A percentile compares a stretch with the other conserved stretches of the same genome.
phyloP scores from a whole-genome alignment of 2,888 invertebrate genomes.

The Electrophaes corylata region DNA sequence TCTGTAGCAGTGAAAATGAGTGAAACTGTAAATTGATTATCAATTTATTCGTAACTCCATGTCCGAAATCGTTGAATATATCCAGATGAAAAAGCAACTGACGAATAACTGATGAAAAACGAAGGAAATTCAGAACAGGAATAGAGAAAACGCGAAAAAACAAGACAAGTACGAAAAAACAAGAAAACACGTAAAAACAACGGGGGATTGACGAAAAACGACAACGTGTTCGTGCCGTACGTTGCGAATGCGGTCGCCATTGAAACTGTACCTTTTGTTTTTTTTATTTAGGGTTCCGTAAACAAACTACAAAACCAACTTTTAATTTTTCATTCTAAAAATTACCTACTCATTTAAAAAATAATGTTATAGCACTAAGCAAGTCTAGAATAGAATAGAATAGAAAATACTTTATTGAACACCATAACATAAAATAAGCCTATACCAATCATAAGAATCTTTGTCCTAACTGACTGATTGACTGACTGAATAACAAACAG shows the following conservation, averaged over 20 bases:
- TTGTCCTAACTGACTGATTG: no score
- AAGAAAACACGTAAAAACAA: conserved; percentile 41
- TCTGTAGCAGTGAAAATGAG: no score
- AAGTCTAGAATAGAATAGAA: no score
- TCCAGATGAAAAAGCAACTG: conserved; percentile 18
- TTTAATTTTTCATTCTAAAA: no score
- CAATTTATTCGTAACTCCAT: not conserved
- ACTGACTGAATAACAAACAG: no score
- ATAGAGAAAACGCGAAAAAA: conserved; percentile 29
- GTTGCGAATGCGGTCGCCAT: conserved; percentile 37
- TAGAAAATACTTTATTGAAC: no score
- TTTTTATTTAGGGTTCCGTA: conserved; percentile 33
- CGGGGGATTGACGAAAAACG: conserved; percentile 50
- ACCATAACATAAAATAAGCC: no score
- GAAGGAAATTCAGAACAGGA: conserved; percentile 26
- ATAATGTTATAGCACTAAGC: no score
- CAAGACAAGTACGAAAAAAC: conserved; percentile 7
- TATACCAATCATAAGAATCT: no score
- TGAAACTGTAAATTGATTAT: not conserved
- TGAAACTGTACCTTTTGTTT: conserved; percentile 31
- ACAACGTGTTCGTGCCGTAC: conserved; percentile 34
- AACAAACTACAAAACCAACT: no score
- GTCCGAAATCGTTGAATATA: conserved; percentile 16
- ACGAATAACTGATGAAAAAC: conserved; percentile 28
- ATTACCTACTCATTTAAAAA: no score